Evolutionary conservation across 92 coral and sea anemone species (phyloP).

Genomic region (Bergia puertoricense): DNA sequence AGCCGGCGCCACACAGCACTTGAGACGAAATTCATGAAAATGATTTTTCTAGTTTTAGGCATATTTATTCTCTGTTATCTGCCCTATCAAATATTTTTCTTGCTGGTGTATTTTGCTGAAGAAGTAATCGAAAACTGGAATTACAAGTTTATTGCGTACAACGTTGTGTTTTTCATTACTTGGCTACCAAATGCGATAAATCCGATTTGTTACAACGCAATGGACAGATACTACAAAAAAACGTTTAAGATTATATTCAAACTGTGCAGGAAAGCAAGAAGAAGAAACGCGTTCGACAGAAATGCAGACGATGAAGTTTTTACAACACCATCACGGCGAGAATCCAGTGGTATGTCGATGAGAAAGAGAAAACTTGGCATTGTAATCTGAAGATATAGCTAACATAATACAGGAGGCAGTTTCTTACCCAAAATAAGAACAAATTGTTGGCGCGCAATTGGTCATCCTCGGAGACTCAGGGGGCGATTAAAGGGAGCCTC

Average conservation of each 20-base stretch:
- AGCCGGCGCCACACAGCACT: conserved; percentile 32
- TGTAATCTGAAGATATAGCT: neutral
- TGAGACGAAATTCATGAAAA: conserved; percentile 56
- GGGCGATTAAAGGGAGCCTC: too few species aligned
- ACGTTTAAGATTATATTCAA: conserved; percentile 34
- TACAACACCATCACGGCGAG: neutral
- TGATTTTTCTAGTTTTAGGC: conserved; percentile 48
- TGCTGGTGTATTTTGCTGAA: conserved; percentile 41
- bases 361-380: neutral
- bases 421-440: too few species aligned
- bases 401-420: neutral
- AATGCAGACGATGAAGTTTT: neutral
- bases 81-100: conserved; percentile 59
- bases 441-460: too few species aligned
- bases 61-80: conserved; percentile 63
- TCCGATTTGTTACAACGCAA: conserved; percentile 60
- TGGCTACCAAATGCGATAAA: conserved; percentile 66
- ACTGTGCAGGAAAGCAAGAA: neutral
- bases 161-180: conserved; percentile 46
- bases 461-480: too few species aligned
- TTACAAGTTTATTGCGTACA: conserved; percentile 37
- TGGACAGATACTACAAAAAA: conserved; percentile 52
- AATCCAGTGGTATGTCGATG: neutral
- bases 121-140: conserved; percentile 42
- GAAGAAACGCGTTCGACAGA: neutral